Conservation (phyloP, 2,113 vertebrate species). For the Forbesichthys papilliferus region DNA sequence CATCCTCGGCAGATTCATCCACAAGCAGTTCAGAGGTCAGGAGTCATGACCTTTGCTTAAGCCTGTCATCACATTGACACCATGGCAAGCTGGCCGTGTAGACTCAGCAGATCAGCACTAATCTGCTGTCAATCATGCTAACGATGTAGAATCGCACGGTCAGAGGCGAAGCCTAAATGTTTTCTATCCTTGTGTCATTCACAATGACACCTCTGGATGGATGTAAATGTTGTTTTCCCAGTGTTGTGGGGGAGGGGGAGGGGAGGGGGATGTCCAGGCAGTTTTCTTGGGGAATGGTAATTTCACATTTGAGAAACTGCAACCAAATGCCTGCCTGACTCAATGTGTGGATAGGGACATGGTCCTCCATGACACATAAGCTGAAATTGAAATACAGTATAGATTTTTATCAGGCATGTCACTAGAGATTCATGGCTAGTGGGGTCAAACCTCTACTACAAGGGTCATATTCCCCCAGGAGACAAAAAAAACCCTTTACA, state of each 20-base stretch:
- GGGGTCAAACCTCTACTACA: too few relatives aligned
- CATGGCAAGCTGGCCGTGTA: conserved; percentile 26
- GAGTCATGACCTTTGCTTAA: conserved; percentile 41
- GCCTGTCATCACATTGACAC: conserved; percentile 63
- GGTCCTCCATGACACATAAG: too few relatives aligned
- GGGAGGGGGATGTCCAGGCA: not conserved
- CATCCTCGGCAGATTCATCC: conserved; percentile 31
- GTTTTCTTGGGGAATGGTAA: too few relatives aligned
- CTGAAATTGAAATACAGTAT: too few relatives aligned
- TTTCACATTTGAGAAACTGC: too few relatives aligned
- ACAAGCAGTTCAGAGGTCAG: conserved; percentile 31
- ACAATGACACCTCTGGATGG: conserved; percentile 30
- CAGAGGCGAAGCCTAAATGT: conserved; percentile 55
- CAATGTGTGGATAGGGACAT: too few relatives aligned
- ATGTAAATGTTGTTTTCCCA: conserved; percentile 41
- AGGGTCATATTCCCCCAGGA: too few relatives aligned
- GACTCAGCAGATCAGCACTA: conserved; percentile 61
- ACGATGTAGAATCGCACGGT: conserved; percentile 22
- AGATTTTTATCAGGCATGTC: too few relatives aligned
- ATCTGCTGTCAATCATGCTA: conserved; percentile 52
- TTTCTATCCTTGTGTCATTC: conserved; percentile 24
- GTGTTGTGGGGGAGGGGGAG: conserved; percentile 1
- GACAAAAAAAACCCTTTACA: too few relatives aligned
- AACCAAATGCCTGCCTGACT: too few relatives aligned
- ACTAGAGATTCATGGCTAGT: too few relatives aligned